A percentile compares a stretch with the other conserved stretches of the same genome.
Evolutionary conservation across 2,797 vertebrate genomes (phyloP).

Genomic region (Crypturellus tataupa): DNA sequence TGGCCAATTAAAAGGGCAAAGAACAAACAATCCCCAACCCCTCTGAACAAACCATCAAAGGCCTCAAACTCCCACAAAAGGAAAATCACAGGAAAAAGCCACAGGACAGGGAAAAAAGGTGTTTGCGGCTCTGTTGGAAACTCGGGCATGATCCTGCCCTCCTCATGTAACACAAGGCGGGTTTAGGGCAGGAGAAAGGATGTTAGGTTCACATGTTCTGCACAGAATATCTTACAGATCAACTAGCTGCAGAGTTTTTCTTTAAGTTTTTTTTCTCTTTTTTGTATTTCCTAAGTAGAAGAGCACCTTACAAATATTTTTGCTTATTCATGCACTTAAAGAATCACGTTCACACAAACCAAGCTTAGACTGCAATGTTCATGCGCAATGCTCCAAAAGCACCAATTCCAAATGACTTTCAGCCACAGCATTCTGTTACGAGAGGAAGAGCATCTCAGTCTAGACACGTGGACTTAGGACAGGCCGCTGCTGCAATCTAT

Average conservation of each 20-base stretch:
- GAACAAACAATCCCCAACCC: no score
- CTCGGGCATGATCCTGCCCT: background rate
- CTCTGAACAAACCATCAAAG: rapidly evolving
- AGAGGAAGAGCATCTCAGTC: background rate
- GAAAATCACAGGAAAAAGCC: background rate
- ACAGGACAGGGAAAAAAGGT: background rate
- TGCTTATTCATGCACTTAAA: background rate
- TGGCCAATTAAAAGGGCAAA: background rate
- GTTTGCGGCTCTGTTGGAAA: background rate
- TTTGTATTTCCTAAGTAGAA: background rate
- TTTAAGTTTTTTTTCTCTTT: background rate
- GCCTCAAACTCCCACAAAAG: background rate
- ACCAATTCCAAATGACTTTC: slow-evolving; percentile 7
- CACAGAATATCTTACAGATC: background rate
- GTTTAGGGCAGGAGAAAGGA: rapidly evolving
- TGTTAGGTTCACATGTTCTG: background rate
- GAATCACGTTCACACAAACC: background rate
- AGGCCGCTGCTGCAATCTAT: background rate
- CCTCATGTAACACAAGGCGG: rapidly evolving
- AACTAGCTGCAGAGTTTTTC: background rate
- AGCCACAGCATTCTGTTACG: background rate
- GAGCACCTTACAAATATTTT: background rate
- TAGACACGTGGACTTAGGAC: background rate
- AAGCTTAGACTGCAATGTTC: background rate
- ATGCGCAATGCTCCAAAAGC: background rate